A percentile compares a stretch with the other conserved stretches of the same genome.
These are phyloP conservation scores for Meloidogyne hapla DNA, from an alignment of 1,140 invertebrate genomes.

Conservation along the genomic window DNA sequence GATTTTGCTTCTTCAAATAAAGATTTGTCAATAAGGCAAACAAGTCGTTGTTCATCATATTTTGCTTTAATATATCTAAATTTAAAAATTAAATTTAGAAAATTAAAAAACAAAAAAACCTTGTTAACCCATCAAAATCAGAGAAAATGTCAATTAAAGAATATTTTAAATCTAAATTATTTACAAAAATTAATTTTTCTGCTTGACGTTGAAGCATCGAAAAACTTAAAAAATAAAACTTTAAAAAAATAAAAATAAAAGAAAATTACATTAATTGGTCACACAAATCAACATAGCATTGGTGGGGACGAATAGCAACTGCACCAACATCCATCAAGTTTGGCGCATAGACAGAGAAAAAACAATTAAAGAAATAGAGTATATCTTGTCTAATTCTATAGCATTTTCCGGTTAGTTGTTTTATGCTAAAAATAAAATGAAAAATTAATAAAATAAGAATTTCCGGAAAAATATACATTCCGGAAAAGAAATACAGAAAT, in stretches of 20 bases:
- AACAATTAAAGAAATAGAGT: conserved; percentile 20
- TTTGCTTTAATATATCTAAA: conserved; percentile 36
- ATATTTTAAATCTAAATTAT: neutral
- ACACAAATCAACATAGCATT: conserved; percentile 19
- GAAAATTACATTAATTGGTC: conserved; percentile 32
- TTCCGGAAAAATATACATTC: conserved; percentile 1
- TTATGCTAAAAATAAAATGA: conserved; percentile 22
- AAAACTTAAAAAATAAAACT: conserved; percentile 28
- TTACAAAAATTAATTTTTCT: conserved; percentile 1
- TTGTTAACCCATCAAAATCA: conserved; percentile 9
- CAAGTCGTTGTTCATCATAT: conserved; percentile 17
- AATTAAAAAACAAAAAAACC: neutral
- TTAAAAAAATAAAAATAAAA: conserved; percentile 16
- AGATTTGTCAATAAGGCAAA: conserved; percentile 19
- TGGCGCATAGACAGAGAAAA: conserved; percentile 45
- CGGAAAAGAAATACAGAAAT: neutral
- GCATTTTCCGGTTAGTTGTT: conserved; percentile 23
- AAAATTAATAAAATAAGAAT: neutral
- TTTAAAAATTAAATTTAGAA: neutral
- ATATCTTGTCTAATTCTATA: conserved; percentile 31
- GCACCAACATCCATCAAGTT: conserved; percentile 31
- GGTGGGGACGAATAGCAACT: conserved; percentile 8
- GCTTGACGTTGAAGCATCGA: conserved; percentile 14
- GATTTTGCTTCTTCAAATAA: conserved; percentile 14
- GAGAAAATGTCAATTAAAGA: conserved; percentile 7